phyloP scores from a whole-genome alignment of 2,797 vertebrate species.

The Strix occidentalis region DNA sequence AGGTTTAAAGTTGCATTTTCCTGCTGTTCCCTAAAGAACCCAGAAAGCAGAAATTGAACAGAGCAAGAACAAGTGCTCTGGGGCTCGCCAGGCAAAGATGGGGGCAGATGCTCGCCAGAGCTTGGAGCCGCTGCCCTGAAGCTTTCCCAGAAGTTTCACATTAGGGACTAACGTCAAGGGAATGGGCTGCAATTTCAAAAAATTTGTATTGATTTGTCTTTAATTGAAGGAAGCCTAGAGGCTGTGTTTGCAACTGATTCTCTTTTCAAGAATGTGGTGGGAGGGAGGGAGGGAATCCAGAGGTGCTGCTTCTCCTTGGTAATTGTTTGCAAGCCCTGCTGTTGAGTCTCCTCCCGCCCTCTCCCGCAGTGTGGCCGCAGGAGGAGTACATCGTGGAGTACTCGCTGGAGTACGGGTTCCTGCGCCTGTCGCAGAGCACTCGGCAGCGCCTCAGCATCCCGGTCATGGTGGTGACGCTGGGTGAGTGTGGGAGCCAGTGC shows the following conservation, averaged over 20 bases:
- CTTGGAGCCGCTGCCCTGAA: neutral
- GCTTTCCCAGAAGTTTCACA: neutral
- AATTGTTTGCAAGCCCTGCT: neutral
- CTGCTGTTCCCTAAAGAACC: neutral
- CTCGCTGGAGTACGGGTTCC: constrained; percentile 93
- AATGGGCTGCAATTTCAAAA: neutral
- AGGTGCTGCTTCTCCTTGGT: neutral
- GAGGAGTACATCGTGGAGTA: constrained; percentile 98
- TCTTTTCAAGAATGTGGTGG: neutral
- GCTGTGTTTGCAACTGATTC: neutral
- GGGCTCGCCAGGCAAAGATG: neutral
- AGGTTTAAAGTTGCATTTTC: neutral
- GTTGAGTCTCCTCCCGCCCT: neutral
- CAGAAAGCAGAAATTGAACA: neutral
- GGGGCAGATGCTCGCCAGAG: neutral
- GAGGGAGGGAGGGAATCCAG: neutral
- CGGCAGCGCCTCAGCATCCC: constrained; percentile 95
- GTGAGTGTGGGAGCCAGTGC: constrained; percentile 71
- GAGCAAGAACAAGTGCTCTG: neutral
- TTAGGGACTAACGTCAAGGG: neutral
- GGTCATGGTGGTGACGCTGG: constrained; percentile 96
- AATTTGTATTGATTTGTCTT: neutral
- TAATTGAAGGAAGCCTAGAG: neutral
- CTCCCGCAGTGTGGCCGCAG: constrained; percentile 88
- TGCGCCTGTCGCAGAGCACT: constrained; percentile 92